Evolutionary conservation across 2,888 invertebrate species (phyloP).

Genomic region (Cantharis nigra): DNA sequence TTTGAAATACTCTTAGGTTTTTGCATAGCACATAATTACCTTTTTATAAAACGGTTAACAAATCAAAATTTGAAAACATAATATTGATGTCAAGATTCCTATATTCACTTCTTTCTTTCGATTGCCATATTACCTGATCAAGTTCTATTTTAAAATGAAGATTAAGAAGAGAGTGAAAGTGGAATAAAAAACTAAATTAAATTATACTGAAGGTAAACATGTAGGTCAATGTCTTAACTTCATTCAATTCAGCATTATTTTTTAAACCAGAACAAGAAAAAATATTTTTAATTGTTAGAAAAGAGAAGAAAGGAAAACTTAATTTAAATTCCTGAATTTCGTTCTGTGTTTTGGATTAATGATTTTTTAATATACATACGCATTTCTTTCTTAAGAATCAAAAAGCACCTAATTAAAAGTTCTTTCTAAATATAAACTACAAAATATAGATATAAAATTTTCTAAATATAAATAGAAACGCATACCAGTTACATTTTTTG

Average conservation of each 20-base stretch:
- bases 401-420: background rate
- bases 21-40: background rate
- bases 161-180: background rate
- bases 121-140: background rate
- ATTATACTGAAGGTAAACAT: background rate
- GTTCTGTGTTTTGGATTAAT: background rate
- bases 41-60: background rate
- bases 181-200: background rate
- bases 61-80: background rate
- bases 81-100: background rate
- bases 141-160: background rate
- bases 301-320: background rate
- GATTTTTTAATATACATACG: background rate
- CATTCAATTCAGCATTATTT: background rate
- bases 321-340: background rate
- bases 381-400: background rate
- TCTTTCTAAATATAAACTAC: background rate
- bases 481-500: background rate
- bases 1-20: background rate
- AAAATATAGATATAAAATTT: background rate
- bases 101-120: background rate
- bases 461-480: background rate
- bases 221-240: conserved; percentile 4
- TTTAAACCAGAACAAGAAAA: background rate
- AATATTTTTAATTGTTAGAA: background rate